Evolutionary conservation across 2,888 invertebrate genomes (phyloP).

Genomic region (Tyria jacobaeae): DNA sequence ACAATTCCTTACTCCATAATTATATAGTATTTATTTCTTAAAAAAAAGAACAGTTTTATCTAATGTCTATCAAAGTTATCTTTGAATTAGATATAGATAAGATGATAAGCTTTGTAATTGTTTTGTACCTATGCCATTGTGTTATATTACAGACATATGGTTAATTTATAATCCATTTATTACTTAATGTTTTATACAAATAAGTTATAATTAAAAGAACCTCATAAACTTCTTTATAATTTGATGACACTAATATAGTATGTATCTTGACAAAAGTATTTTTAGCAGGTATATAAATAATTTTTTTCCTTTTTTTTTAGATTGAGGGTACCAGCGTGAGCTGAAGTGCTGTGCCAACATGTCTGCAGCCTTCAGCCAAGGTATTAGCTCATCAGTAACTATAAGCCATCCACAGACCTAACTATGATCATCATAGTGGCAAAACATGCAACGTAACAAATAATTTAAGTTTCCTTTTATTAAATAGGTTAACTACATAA

Average conservation of each 20-base stretch:
- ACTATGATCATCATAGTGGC: conserved; percentile 82
- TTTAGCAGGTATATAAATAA: not conserved
- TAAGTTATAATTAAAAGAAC: too few relatives aligned
- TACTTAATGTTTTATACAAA: too few relatives aligned
- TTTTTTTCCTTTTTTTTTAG: conserved; percentile 48
- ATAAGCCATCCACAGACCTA: conserved; percentile 76
- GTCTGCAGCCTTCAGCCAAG: conserved; percentile 76
- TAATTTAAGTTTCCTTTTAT: conserved; percentile 64
- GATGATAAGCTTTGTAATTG: not conserved
- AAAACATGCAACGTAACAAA: conserved; percentile 77
- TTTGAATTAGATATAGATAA: not conserved
- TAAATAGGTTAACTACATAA: conserved; percentile 59
- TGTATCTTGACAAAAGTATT: too few relatives aligned
- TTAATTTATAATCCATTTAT: too few relatives aligned
- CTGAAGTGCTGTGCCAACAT: conserved; percentile 73
- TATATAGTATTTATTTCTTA: too few relatives aligned
- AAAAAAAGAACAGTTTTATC: too few relatives aligned
- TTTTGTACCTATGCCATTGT: not conserved
- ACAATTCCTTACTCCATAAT: too few relatives aligned
- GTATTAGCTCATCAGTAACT: conserved; percentile 76
- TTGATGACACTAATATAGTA: too few relatives aligned
- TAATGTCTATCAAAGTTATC: not conserved
- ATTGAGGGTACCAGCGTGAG: conserved; percentile 73
- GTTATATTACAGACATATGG: not conserved
- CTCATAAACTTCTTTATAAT: too few relatives aligned